Evolutionary conservation across 2,797 vertebrate species (phyloP).

Genomic region (Fistularia tabacaria): DNA sequence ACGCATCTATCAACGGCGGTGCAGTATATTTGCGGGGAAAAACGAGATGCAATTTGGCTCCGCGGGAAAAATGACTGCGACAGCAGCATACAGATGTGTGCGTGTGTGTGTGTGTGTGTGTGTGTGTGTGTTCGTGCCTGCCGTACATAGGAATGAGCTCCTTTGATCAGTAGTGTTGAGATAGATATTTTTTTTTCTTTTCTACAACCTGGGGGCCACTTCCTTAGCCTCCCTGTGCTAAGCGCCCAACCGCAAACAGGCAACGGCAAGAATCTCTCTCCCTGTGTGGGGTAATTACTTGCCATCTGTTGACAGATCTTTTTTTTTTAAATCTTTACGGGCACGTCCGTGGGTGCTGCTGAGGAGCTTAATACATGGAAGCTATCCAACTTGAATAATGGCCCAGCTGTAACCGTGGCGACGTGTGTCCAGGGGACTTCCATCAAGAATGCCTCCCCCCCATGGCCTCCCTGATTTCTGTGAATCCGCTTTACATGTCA

Average conservation of each 20-base stretch:
- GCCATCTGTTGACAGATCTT: slow-evolving; percentile 9
- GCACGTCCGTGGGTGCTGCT: too few relatives aligned
- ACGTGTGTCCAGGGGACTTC: too few relatives aligned
- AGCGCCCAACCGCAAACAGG: slow-evolving; percentile 11
- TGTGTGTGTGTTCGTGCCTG: slow-evolving; percentile 1
- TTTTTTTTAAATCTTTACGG: too few relatives aligned
- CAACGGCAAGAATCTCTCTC: slow-evolving; percentile 10
- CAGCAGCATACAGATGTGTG: neutral
- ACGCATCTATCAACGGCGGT: too few relatives aligned
- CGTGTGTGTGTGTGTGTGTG: slow-evolving; percentile 1
- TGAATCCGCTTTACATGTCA: too few relatives aligned
- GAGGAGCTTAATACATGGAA: too few relatives aligned
- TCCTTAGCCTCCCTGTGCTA: neutral
- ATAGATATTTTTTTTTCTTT: slow-evolving; percentile 16
- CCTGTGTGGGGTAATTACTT: slow-evolving; percentile 16
- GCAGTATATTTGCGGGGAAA: too few relatives aligned
- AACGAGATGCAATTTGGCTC: too few relatives aligned
- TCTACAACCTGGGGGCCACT: slow-evolving; percentile 6
- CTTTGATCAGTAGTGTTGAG: neutral
- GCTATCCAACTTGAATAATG: too few relatives aligned
- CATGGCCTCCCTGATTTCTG: too few relatives aligned
- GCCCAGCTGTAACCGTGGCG: too few relatives aligned
- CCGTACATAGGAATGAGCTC: neutral
- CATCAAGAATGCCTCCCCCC: too few relatives aligned
- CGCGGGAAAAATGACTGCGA: neutral